Evolutionary conservation across 2,797 vertebrate species (phyloP), one percentile per base, ranked within the genome.

Genomic region (Danio albolineatus): DNA sequence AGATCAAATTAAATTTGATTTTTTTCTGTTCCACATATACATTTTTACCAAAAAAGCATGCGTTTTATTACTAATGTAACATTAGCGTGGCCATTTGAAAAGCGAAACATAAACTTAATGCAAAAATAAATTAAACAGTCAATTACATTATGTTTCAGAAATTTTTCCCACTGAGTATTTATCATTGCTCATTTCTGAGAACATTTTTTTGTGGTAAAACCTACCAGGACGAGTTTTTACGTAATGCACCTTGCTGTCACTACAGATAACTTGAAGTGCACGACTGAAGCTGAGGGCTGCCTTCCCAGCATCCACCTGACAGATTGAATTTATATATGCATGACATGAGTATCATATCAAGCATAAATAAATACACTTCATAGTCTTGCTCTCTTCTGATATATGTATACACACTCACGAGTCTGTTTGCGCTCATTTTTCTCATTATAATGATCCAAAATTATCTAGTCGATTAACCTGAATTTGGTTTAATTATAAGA

Each of bases 161-260:
- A 19, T 53, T 38, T 39, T n/a, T 28, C 28, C 16, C 48, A 70
- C 13, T 12, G 16, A 38, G 28, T 39, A 53, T 60, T 60, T 39
- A 53, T 67, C 28, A 36, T 41, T 57, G 9, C 49, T 28, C n/a
- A 44, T 78, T 17, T 53, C 41, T 19, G 28, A 28, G 48, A 2
- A 60, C 78, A 59, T 28, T 28, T 28, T 28, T 28, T 17, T 72
- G 51, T 60, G 6, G 28, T 56, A 44, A 76, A 76, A 7, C 17
- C 51, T 56, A 17, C 49, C 4, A 59, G 65, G 51, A 59, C 51
- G 39, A 48, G 16, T 12, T 38, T 67, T 65, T 56, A 67, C 46
- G 48, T 78, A 56, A 82, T 59, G 43, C 39, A 64, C 41, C 70
- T 54, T 49, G 39, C 76, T 79, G 69, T 79, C 62, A 70, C 71